Base-by-base conservation (phyloP, 1,140 invertebrate genomes). In the Maniola jurtina region DNA sequence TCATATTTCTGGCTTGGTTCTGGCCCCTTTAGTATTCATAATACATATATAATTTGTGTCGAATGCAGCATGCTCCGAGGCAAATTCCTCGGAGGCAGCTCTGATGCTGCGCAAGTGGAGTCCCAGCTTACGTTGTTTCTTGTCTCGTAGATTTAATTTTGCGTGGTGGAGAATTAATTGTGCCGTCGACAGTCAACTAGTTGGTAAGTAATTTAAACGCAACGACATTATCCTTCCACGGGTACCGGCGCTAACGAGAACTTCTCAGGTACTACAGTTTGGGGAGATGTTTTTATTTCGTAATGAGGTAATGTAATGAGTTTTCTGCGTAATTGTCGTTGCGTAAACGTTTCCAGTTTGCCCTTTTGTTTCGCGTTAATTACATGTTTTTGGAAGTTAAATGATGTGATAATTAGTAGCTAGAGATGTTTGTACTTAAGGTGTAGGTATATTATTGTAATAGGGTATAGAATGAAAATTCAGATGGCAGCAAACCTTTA, bases 131-230 rank as follows among this genome's bases (percentile, higher is more conserved):
- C 40, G n/a, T 55, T 56, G 36, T 60, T 48, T 64, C 64, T 59
- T 48, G 33, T 64, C 48, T 64, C 58, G 42, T 61, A 64, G 63
- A 70, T 70, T 70, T 70, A 70, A 70, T 65, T 65, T 70, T 45
- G 65, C 57, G 57, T 60, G 57, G 40, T 67, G 42, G 45, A 58
- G 68, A 70, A 70, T 70, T 70, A 70, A 70, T 70, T 62, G 57
- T 25, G 63, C 42, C 36, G 59, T 59, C 59, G 65, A 65, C 14
- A 48, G 59, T 59, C 59, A 70, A 65, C 14, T 56, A 34, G 63
- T 61, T 45, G 42, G 58, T 62, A 64, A 56, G 50, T 63, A 55
- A 63, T 48, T 61, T 45, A 45, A 61, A 61, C 59, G 47, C 14
- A 61, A 61, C 59, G 45, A 45, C 42, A 45, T 45, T 60, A 47